phyloP scores from a whole-genome alignment of 2,113 vertebrate genomes.

The Mastomys coucha region DNA sequence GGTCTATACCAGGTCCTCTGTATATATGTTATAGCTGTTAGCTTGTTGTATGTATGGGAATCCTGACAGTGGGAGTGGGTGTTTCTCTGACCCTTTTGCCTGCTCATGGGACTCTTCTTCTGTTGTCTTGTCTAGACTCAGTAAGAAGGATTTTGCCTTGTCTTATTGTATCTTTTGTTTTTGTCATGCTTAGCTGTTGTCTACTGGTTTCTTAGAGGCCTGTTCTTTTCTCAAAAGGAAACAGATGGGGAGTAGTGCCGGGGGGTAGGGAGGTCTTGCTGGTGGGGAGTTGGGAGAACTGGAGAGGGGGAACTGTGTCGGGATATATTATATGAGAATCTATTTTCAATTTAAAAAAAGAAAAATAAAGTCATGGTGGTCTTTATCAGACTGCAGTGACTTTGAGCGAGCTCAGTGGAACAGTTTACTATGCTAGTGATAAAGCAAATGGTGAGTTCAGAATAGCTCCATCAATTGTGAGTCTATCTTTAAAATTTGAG shows the following conservation, averaged over 20 bases:
- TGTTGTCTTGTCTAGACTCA: neutral
- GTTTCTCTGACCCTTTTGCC: neutral
- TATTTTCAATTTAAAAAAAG: neutral
- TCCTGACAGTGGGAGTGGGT: neutral
- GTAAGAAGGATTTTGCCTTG: neutral
- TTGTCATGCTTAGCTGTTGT: neutral
- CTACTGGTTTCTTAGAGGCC: neutral
- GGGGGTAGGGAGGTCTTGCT: neutral
- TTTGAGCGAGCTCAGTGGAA: neutral
- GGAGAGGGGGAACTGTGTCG: neutral
- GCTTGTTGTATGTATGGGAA: neutral
- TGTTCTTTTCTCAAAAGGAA: neutral
- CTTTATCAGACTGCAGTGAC: neutral
- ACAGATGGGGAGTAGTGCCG: neutral
- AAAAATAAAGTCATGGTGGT: neutral
- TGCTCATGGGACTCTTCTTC: neutral
- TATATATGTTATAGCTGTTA: neutral
- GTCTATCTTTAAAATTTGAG: constrained; percentile 7
- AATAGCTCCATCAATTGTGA: neutral
- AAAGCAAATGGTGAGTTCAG: constrained; percentile 9
- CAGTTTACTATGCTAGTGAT: neutral
- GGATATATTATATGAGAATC: neutral
- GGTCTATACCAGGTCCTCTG: neutral
- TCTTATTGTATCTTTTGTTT: neutral
- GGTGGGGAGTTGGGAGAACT: neutral